Evolutionary conservation across 2,113 vertebrate species (phyloP), one percentile per base, ranked within the genome.

Genomic region (Phylloscopus trochiloides): DNA sequence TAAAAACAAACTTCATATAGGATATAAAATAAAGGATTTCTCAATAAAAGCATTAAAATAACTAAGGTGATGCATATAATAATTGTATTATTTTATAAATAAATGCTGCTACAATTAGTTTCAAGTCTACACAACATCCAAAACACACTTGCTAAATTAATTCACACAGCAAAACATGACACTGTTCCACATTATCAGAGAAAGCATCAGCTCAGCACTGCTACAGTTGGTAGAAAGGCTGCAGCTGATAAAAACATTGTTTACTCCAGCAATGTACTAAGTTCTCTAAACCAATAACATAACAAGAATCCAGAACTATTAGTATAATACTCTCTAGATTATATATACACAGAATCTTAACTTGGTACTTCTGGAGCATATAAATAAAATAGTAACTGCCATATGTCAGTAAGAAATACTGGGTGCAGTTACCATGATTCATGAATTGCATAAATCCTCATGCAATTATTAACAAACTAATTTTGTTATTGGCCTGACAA

Each of bases 291-390:
- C 7, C 13, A 59, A 45, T 3, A 42, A 13, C 4, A 2, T 4
- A 42, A 59, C 0, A 2, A 14, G 2, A 17, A 65, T 11, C 12
- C 4, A 34, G 14, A 72, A 68, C 5, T 4, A 31, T 36, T 20
- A 24, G 8, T 16, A 17, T 1, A 63, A 24, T 50, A 2, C 1
- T 45, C 16, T 10, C 12, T 36, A 6, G 0, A 20, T 70, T 38
- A 20, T 4, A 20, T 3, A 3, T 9, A 48, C 2, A 9, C 4
- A n/a, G 1, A 22, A 81, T 72, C 3, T 36, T 48, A 11, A 67
- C 8, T 45, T 32, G 2, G 5, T 51, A 29, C 7, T 70, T 84
- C 3, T 7, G 3, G 2, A 45, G 1, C 7, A 47, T 4, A 36
- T 3, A n/a, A 61, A 36, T 3, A n/a, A 61, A 83, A 47, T 3